These are phyloP conservation scores for Stenurella melanura DNA, from an alignment of 2,888 invertebrate species.

Conservation along the genomic window DNA sequence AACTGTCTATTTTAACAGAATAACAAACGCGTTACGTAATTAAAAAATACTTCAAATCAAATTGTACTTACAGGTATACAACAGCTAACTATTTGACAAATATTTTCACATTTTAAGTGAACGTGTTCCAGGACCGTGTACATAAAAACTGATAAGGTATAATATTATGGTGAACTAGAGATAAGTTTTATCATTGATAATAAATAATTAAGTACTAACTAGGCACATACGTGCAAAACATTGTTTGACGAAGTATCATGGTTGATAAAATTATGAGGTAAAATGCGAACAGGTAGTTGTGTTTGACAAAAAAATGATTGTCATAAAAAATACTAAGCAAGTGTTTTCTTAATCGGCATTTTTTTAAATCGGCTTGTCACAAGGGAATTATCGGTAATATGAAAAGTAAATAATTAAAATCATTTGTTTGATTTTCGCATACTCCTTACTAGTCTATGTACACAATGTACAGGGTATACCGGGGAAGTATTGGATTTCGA, in stretches of 20 bases:
- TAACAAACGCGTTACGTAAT: neutral
- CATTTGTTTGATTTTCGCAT: too few species aligned
- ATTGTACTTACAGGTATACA: slow-evolving; percentile 2
- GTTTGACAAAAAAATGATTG: slow-evolving; percentile 12
- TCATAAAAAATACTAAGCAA: neutral
- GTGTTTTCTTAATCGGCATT: neutral
- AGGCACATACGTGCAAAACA: slow-evolving; percentile 39
- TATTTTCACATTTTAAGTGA: slow-evolving; percentile 21
- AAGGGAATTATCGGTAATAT: too few species aligned
- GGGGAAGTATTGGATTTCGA: too few species aligned
- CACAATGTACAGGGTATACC: too few species aligned
- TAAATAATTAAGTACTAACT: slow-evolving; percentile 41
- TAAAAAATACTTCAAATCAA: neutral
- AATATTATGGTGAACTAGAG: slow-evolving; percentile 31
- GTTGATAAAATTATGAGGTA: slow-evolving; percentile 34
- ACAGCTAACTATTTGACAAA: slow-evolving; percentile 1
- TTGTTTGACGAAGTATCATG: slow-evolving; percentile 33
- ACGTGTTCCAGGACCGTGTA: slow-evolving; percentile 14
- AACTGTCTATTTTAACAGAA: neutral
- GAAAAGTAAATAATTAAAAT: too few species aligned
- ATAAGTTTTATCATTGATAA: slow-evolving; percentile 42
- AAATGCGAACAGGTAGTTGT: slow-evolving; percentile 26
- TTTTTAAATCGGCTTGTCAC: too few species aligned
- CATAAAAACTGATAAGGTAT: slow-evolving; percentile 36
- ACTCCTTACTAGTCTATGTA: too few species aligned